These are phyloP conservation scores for Ypsolopha sequella DNA, from an alignment of 2,888 invertebrate genomes.

Conservation along the genomic window DNA sequence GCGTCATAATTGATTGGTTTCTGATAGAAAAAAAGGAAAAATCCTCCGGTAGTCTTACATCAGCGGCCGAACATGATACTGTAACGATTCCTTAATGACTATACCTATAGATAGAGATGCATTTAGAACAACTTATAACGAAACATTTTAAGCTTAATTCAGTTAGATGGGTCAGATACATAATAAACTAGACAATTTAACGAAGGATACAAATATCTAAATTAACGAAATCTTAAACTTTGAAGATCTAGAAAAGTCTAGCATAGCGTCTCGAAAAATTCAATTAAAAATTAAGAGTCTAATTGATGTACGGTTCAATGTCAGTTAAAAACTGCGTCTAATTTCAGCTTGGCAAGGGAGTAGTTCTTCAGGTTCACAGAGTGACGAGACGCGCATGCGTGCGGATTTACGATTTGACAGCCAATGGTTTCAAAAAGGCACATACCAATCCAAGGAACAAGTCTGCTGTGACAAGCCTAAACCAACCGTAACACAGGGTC, in stretches of 20 bases:
- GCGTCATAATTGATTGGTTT: not conserved
- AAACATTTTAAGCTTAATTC: too few relatives aligned
- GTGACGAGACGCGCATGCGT: conserved; percentile 11
- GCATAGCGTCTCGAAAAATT: too few relatives aligned
- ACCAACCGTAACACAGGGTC: not conserved
- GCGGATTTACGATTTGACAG: conserved; percentile 6
- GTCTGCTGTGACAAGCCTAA: not conserved
- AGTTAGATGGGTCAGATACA: too few relatives aligned
- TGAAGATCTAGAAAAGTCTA: too few relatives aligned
- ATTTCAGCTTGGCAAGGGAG: conserved; percentile 49
- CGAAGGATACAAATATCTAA: too few relatives aligned
- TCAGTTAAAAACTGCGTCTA: conserved; percentile 32
- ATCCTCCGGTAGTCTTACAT: not conserved
- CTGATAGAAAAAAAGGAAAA: not conserved
- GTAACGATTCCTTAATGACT: conserved; percentile 12
- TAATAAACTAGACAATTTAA: too few relatives aligned
- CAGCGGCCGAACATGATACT: not conserved
- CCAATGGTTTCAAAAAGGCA: conserved; percentile 8
- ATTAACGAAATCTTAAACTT: too few relatives aligned
- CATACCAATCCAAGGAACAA: not conserved
- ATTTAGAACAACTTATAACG: too few relatives aligned
- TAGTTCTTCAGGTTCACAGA: conserved; percentile 14
- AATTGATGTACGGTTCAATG: conserved; percentile 13
- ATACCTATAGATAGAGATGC: too few relatives aligned
- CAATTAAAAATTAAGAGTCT: conserved; percentile 13